Base-by-base conservation (phyloP, 1,140 invertebrate species). In the Solenopsis invicta region DNA sequence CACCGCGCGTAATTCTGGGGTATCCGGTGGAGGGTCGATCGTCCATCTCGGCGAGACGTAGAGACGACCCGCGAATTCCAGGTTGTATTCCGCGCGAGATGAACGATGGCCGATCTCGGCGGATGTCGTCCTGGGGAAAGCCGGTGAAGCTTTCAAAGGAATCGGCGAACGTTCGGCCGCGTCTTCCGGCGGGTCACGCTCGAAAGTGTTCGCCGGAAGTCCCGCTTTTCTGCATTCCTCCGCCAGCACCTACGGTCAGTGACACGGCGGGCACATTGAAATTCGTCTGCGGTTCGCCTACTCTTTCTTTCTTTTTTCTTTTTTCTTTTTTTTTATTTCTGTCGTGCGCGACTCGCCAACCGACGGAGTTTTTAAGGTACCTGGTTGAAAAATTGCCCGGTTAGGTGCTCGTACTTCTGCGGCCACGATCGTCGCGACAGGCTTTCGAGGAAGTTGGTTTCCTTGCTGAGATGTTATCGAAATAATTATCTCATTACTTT, bases 31-130 rank as follows among this genome's bases (percentile, higher is more conserved):
- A 9, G 91, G 91, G 50, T 94, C 92, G 13, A 95, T 92, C 16
- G 93, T 96, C 45, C 90, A 87, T 72, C 91, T 91, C 9, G 94
- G 94, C 62, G 95, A 95, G 48, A 94, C 87, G 86, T 95, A 95
- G 61, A 94, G 85, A 10, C 91, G 93, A 18, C 95, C 94, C 13
- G 91, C 85, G 34, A 94, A 92, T 90, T 96, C 95, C 48, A 96
- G 80, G 87, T 92, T 89, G 67, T 93, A 92, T 77, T 94, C 92
- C 16, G 76, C 66, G n/a, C 87, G 80, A 18, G 94, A 93, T 52
- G 94, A 95, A 78, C 95, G 92, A 93, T 95, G 95, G 34, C 95
- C 95, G 72, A 96, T 84, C 77, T 94, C 89, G 24, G 93, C 94
- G 92, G 92, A 93, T 93, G 94, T 92, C 81, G 91, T 94, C 67